Evolutionary conservation across 2,797 vertebrate genomes (phyloP).

Genomic region (Brotula barbata): DNA sequence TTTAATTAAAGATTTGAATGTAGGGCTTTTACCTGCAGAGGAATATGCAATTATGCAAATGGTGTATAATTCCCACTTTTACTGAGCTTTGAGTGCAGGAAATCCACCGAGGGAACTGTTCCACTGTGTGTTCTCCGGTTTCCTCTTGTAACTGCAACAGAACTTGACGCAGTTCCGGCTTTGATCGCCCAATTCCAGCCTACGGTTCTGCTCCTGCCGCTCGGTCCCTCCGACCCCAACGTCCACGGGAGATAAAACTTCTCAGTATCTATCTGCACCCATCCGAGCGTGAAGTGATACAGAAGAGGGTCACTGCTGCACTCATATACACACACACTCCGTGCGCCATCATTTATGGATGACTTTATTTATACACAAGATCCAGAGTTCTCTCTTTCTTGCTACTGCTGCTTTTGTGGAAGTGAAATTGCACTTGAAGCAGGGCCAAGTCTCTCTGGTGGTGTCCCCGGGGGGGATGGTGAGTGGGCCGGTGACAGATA

Average conservation of each 20-base stretch:
- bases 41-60: no score
- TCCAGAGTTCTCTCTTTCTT: constrained; percentile 41
- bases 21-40: no score
- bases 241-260: constrained; percentile 41
- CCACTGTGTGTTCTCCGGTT: constrained; percentile 39
- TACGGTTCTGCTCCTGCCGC: constrained; percentile 35
- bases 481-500: constrained; percentile 52
- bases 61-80: no score
- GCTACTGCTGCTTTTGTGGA: constrained; percentile 53
- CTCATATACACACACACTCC: constrained; percentile 32
- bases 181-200: constrained; percentile 70
- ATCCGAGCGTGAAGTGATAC: constrained; percentile 54
- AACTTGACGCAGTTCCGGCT: constrained; percentile 49
- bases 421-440: constrained; percentile 64
- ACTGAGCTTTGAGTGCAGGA: no score
- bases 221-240: constrained; percentile 29
- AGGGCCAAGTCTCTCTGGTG: constrained; percentile 33
- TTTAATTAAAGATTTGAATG: no score
- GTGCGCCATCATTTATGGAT: constrained; percentile 74
- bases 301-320: constrained; percentile 49
- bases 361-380: constrained; percentile 77
- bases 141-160: constrained; percentile 43
- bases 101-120: constrained; percentile 38
- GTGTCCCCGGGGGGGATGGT: constrained; percentile 41
- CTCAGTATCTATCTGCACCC: constrained; percentile 49